Evolutionary conservation across 2,113 vertebrate genomes (phyloP).

Genomic region (Narcine bancroftii): DNA sequence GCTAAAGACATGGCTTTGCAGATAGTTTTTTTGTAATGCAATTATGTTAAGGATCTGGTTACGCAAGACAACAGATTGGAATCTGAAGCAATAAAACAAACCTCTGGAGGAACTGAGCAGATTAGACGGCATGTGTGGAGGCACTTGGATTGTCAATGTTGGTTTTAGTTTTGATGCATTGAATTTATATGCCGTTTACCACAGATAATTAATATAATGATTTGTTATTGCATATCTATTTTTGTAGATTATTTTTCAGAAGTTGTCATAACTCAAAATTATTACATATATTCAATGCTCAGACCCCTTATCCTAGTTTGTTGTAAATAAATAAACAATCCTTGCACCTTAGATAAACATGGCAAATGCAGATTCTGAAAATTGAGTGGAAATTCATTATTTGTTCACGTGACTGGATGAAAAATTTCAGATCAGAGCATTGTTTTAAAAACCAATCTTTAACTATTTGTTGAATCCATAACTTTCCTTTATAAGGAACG

Average conservation of each 20-base stretch:
- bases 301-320: background rate
- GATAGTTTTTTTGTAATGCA: background rate
- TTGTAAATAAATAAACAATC: background rate
- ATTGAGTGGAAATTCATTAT: conserved; percentile 16
- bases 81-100: too few species aligned
- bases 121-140: too few species aligned
- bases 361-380: background rate
- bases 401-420: background rate
- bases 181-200: too few species aligned
- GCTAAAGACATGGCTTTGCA: background rate
- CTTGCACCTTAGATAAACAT: background rate
- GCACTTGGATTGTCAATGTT: too few species aligned
- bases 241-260: background rate
- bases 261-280: background rate
- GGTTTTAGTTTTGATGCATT: background rate
- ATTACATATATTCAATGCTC: background rate
- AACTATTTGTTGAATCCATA: background rate
- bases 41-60: too few species aligned
- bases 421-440: background rate
- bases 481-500: background rate
- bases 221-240: background rate
- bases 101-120: too few species aligned
- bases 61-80: too few species aligned
- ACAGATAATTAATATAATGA: background rate
- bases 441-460: background rate